Evolutionary conservation across 2,888 invertebrate species (phyloP).

Genomic region (Thera britannica): DNA sequence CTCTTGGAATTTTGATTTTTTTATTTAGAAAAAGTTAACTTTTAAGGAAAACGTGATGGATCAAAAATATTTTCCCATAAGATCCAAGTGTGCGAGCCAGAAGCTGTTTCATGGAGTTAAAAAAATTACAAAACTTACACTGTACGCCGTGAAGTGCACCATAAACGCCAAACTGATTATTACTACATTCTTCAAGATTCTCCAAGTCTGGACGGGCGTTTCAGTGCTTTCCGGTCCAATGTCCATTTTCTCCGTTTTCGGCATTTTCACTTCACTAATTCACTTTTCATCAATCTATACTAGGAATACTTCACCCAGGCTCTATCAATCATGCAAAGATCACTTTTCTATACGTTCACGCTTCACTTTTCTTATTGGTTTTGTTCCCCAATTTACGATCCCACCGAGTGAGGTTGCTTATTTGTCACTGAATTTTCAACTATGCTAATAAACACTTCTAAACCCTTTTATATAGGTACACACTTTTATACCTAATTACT

Average conservation of each 20-base stretch:
- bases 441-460: background rate
- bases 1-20: too few relatives aligned
- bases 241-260: slow-evolving; percentile 36
- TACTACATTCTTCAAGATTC: slow-evolving; percentile 77
- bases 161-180: slow-evolving; percentile 86
- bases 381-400: background rate
- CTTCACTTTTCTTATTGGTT: background rate
- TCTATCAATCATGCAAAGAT: background rate
- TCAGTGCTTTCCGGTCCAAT: slow-evolving; percentile 22
- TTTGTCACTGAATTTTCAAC: slow-evolving; percentile 11
- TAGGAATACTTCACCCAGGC: background rate
- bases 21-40: too few relatives aligned
- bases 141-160: slow-evolving; percentile 87
- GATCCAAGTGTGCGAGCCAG: too few relatives aligned
- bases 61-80: too few relatives aligned
- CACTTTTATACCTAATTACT: background rate
- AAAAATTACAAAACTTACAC: slow-evolving; percentile 47
- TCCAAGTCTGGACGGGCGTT: slow-evolving; percentile 61
- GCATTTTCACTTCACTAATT: slow-evolving; percentile 37
- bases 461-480: background rate
- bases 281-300: slow-evolving; percentile 21
- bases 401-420: background rate
- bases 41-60: too few relatives aligned
- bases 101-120: too few relatives aligned
- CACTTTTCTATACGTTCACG: background rate